Base-by-base conservation (phyloP, 2,888 invertebrate genomes). In the Pristionchus maxplancki region DNA sequence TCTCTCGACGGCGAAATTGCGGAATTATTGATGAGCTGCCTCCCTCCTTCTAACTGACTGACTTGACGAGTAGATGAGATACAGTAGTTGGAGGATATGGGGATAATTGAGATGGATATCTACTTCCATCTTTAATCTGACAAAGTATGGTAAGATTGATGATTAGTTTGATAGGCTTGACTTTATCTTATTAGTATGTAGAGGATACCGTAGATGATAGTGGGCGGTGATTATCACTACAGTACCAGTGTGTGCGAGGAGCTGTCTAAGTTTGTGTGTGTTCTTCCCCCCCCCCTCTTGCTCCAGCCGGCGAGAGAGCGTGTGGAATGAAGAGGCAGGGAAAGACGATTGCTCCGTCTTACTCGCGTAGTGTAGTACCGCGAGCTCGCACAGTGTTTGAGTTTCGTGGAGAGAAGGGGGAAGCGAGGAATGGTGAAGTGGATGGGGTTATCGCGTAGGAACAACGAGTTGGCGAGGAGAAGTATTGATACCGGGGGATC, bases 321-420 rank as follows among this genome's bases (percentile, higher is more conserved):
- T n/a, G 34, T 31, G 67, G 8, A 1, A 67, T 15, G 71, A 44
- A 44, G 34, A 44, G 34, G 24, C 34, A 71, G 71, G 17, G 67
- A 71, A 24, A 5, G 34, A 0, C 58, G 58, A 58, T 58, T 58
- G 58, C 40, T 64, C 40, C 28, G 6, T 64, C 85, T 85, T 44
- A 37, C 85, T 85, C 40, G 64, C 85, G n/a, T 82, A 31, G 44
- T 48, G 48, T 15, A 31, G 71, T 71, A 58, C 71, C 71, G 44
- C 24, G 78, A 40, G 78, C 44, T 71, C 71, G 71, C 71, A 37
- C 71, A 20, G 85, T 85, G 85, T 85, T 85, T 85, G 85, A 85
- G 85, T 85, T 64, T 78, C 78, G 82, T 20, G 31, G 82, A 50
- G 53, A 9, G 53, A 34, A 24, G 50, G 82, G 44, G 50, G 82